A percentile compares a stretch with the other conserved stretches of the same genome.
Evolutionary conservation across 2,113 vertebrate species (phyloP).

Genomic region (Trogon melanurus): DNA sequence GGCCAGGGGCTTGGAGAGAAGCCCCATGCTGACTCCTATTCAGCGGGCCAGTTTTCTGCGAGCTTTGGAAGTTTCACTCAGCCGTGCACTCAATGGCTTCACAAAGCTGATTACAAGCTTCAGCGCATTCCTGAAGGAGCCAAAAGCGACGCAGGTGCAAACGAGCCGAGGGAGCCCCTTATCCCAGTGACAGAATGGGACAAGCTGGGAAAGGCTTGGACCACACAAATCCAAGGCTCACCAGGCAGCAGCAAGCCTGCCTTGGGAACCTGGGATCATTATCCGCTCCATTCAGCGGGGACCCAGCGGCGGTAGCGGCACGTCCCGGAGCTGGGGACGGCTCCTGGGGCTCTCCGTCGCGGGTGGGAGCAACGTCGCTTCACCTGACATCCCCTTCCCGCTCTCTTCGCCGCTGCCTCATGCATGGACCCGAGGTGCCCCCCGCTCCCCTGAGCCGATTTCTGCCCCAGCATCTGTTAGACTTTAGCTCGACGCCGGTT

Average conservation of each 20-base stretch:
- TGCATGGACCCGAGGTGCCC: background rate
- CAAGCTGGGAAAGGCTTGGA: slow-evolving; percentile 86
- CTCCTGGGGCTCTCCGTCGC: background rate
- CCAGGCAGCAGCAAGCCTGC: slow-evolving; percentile 82
- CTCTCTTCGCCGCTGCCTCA: background rate
- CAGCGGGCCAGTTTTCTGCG: slow-evolving; percentile 90
- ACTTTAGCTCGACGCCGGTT: background rate
- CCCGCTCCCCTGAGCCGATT: background rate
- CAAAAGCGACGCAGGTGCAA: slow-evolving; percentile 97
- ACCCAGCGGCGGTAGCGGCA: slow-evolving; percentile 48
- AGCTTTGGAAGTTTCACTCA: slow-evolving; percentile 98
- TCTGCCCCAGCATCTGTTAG: background rate
- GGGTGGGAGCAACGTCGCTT: background rate
- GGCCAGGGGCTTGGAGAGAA: slow-evolving; percentile 88
- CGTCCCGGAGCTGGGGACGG: slow-evolving; percentile 40
- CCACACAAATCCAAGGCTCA: slow-evolving; percentile 93
- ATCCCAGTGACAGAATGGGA: slow-evolving; percentile 88
- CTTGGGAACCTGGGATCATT: slow-evolving; percentile 85
- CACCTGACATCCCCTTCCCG: background rate
- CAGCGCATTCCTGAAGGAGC: slow-evolving; percentile 99
- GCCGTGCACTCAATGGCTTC: slow-evolving; percentile 96
- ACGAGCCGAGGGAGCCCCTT: slow-evolving; percentile 89
- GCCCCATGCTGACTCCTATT: slow-evolving; percentile 98
- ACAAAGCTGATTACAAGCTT: slow-evolving; percentile 99
- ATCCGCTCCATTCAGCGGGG: slow-evolving; percentile 79